Conservation (phyloP, 2,113 vertebrate species). For the Actenoides lindsayi region DNA sequence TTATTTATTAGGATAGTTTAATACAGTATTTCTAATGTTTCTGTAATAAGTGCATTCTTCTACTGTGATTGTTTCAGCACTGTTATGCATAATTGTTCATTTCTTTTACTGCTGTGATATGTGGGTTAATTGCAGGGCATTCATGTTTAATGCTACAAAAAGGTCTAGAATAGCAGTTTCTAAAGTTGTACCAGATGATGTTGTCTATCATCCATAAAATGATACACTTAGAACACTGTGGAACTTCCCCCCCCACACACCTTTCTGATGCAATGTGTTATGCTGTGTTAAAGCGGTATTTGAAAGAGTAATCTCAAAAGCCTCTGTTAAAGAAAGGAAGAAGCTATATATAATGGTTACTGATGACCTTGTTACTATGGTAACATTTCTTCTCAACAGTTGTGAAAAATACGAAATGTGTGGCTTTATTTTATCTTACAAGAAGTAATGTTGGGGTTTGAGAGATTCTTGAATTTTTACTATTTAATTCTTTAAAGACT, state of each 20-base stretch:
- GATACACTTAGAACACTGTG: slow-evolving; percentile 2
- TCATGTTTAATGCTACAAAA: neutral
- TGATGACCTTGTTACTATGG: slow-evolving; percentile 72
- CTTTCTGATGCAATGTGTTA: slow-evolving; percentile 39
- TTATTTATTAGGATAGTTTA: slow-evolving; percentile 31
- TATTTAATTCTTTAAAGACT: neutral
- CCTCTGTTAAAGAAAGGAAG: slow-evolving; percentile 37
- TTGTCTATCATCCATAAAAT: slow-evolving; percentile 47
- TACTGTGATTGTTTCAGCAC: slow-evolving; percentile 39
- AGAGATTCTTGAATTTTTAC: slow-evolving; percentile 44
- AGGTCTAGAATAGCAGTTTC: slow-evolving; percentile 10
- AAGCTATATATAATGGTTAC: slow-evolving; percentile 40
- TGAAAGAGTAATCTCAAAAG: slow-evolving; percentile 64
- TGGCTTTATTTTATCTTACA: slow-evolving; percentile 45
- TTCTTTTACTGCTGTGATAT: slow-evolving; percentile 2
- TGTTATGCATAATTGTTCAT: slow-evolving; percentile 1
- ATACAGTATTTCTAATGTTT: slow-evolving; percentile 34
- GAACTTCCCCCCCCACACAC: neutral
- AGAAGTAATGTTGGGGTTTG: neutral
- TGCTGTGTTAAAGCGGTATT: slow-evolving; percentile 36
- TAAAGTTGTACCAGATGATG: neutral
- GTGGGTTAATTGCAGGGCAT: slow-evolving; percentile 23
- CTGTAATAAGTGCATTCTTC: slow-evolving; percentile 9
- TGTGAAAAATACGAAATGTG: slow-evolving; percentile 42
- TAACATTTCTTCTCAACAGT: slow-evolving; percentile 58